These are phyloP conservation scores for Lepeophtheirus salmonis DNA, from an alignment of 1,140 invertebrate genomes.

Conservation along the genomic window DNA sequence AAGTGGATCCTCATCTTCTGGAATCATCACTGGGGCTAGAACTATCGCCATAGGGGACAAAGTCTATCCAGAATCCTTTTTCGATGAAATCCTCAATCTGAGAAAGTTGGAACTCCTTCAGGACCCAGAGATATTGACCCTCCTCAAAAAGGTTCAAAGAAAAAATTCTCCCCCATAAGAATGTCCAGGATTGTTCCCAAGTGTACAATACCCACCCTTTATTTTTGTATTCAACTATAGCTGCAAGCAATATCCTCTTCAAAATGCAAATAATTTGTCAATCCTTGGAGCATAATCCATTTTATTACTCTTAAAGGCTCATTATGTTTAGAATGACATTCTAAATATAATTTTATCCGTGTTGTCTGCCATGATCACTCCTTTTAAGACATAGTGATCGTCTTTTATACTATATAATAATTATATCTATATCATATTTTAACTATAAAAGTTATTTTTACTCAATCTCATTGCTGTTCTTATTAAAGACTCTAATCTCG, in stretches of 20 bases:
- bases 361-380: too few species aligned
- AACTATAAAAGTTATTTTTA: background rate
- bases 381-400: background rate
- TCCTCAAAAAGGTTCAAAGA: background rate
- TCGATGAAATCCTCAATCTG: background rate
- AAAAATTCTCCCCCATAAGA: too few species aligned
- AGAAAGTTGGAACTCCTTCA: background rate
- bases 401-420: background rate
- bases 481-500: background rate
- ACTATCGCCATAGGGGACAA: background rate
- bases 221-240: too few species aligned
- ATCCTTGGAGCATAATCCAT: too few species aligned
- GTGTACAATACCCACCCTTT: too few species aligned
- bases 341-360: too few species aligned
- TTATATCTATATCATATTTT: background rate
- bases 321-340: too few species aligned
- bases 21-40: background rate
- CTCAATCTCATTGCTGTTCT: background rate
- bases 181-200: too few species aligned
- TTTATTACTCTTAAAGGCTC: background rate
- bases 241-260: too few species aligned
- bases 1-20: too few species aligned
- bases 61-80: background rate
- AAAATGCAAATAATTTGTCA: too few species aligned
- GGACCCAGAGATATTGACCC: background rate